Evolutionary conservation across 1,140 invertebrate species (phyloP), one percentile per base, ranked within the genome.

Genomic region (Calycopis cecrops): DNA sequence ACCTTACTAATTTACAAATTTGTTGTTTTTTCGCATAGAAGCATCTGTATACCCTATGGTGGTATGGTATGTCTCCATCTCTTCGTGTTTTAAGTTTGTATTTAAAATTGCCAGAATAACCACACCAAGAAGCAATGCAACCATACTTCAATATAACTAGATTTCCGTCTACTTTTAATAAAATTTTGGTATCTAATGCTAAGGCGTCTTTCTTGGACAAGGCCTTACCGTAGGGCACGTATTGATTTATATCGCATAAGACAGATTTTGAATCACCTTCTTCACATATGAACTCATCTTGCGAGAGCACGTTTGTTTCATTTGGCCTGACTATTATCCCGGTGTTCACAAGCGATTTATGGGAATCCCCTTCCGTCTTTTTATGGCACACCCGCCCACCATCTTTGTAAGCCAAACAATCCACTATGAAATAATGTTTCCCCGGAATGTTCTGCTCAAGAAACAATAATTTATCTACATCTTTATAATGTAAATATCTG

Each of bases 201-300:
- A 71, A 12, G 0, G 48, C 9, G 16, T 69, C 48, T 60, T 72
- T 82, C 17, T 55, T 11, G 47, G 66, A 67, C 0, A 84, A 44
- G 6, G 65, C 71, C 17, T 57, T 42, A 3, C 52, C 18, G 38
- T 69, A 76, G 6, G 79, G 74, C 4, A 79, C 60, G 47, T 71
- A 78, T 33, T 55, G 55, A 52, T 81, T 70, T 0, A 71, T 48
- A 57, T 82, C 79, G 42, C 82, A 85, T n/a, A 66, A 62, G 4
- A 85, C 52, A n/a, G 48, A 52, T 35, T 60, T 71, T 11, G 59
- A 34, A 37, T 62, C 33, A 40, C 48, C 62, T 54, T 85, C 64
- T 56, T 85, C 76, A 52, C 82, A 85, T 58, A 85, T 62, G 50
- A 79, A 80, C 55, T 85, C 80, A 16, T 85, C 76, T 57, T 84